Percentiles rank a stretch among this genome's conserved stretches.
Evolutionary conservation across 2,797 vertebrate species (phyloP).

Genomic region (Alectoris magna): DNA sequence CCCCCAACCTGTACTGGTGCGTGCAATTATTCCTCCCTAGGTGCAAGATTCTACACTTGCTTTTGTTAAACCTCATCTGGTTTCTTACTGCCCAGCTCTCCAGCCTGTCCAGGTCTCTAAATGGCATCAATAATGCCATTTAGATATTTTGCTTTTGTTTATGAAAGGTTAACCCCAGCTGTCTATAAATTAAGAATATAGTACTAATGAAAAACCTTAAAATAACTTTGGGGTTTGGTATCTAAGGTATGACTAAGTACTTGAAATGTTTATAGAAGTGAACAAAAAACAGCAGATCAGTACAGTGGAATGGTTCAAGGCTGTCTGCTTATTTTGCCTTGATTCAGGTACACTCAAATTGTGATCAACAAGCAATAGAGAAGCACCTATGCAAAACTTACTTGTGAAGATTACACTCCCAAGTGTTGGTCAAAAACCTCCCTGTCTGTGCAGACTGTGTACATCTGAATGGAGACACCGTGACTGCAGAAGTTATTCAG

Average conservation of each 20-base stretch:
- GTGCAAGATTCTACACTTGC: no score
- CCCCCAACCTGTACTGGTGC: no score
- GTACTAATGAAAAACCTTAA: background rate
- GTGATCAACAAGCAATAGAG: background rate
- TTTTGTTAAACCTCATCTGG: no score
- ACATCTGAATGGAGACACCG: background rate
- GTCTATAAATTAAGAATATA: background rate
- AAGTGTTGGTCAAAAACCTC: background rate
- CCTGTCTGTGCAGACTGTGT: background rate
- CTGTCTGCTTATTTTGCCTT: background rate
- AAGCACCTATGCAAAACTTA: rapidly evolving
- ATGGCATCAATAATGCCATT: background rate
- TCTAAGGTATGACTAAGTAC: background rate
- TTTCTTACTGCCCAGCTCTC: no score
- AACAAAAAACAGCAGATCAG: background rate
- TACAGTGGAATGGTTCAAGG: background rate
- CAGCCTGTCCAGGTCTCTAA: no score
- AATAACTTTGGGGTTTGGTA: background rate
- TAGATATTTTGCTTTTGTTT: background rate
- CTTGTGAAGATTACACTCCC: background rate
- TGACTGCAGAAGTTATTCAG: background rate
- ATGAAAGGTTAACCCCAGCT: background rate
- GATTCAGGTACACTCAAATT: background rate
- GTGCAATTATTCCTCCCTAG: no score
- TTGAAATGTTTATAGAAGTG: background rate